Evolutionary conservation across 2,113 vertebrate species (phyloP).

Genomic region (Rousettus leschenaultii): DNA sequence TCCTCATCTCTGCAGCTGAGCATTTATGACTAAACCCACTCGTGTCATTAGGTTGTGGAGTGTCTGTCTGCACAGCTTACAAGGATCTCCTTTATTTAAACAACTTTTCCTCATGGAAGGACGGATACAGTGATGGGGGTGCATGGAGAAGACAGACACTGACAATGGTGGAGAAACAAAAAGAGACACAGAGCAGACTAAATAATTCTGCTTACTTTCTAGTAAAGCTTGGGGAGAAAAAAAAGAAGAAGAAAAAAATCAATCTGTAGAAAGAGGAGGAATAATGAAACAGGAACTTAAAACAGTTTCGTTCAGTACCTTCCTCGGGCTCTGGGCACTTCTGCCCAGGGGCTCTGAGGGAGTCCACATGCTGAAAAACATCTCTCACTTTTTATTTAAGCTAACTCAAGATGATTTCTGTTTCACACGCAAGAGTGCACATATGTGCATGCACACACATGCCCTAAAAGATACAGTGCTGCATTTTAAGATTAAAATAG

Average conservation of each 20-base stretch:
- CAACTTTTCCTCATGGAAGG: neutral
- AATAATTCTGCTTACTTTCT: constrained; percentile 1
- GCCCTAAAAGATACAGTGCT: neutral
- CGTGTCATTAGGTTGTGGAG: neutral
- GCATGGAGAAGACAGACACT: neutral
- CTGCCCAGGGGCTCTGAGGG: neutral
- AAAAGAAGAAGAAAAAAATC: neutral
- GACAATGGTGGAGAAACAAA: neutral
- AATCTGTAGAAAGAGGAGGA: neutral
- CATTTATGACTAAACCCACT: neutral
- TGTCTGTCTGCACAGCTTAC: neutral
- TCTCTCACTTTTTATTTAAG: neutral
- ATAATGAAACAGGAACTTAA: neutral
- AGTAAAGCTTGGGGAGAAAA: neutral
- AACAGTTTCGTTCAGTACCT: neutral
- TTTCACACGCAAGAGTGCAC: neutral
- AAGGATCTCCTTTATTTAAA: neutral
- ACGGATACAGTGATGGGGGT: neutral
- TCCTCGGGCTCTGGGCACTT: no score
- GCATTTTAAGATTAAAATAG: neutral
- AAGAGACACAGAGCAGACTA: neutral
- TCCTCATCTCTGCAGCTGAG: neutral
- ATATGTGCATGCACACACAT: neutral
- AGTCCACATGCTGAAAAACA: neutral
- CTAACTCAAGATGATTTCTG: neutral